Evolutionary conservation across 2,888 invertebrate species (phyloP).

Genomic region (Sphinx pinastri): DNA sequence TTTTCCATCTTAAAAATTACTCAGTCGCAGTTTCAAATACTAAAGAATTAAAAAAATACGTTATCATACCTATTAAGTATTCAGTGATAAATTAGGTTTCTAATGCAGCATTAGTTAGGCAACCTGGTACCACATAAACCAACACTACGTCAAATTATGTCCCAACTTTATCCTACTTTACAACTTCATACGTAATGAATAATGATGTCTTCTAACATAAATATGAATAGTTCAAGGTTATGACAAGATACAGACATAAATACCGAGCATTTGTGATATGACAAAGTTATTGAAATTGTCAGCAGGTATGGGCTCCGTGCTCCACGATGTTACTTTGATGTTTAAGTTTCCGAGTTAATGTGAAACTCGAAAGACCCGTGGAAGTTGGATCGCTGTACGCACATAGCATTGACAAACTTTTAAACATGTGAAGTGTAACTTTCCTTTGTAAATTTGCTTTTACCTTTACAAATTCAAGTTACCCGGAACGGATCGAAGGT

Average conservation of each 20-base stretch:
- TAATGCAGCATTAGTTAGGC: too few relatives aligned
- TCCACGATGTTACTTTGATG: constrained; percentile 53
- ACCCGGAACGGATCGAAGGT: constrained; percentile 16
- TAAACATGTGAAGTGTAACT: constrained; percentile 38
- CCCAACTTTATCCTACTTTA: too few relatives aligned
- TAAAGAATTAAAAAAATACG: too few relatives aligned
- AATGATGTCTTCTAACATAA: too few relatives aligned
- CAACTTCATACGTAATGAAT: too few relatives aligned
- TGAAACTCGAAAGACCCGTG: constrained; percentile 49
- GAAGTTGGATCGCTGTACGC: constrained; percentile 51
- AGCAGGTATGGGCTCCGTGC: constrained; percentile 48
- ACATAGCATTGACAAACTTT: constrained; percentile 48
- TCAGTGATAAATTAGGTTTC: too few relatives aligned
- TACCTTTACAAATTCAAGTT: constrained; percentile 27
- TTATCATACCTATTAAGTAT: too few relatives aligned
- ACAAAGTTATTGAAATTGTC: constrained; percentile 61
- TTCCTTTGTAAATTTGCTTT: constrained; percentile 33
- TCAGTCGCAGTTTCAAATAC: too few relatives aligned
- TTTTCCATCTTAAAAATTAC: too few relatives aligned
- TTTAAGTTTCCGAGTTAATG: constrained; percentile 55
- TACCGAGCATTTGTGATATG: constrained; percentile 45
- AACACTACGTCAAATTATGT: too few relatives aligned
- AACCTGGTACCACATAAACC: too few relatives aligned
- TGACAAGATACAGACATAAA: not conserved
- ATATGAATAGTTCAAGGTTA: too few relatives aligned